Evolutionary conservation across 2,888 invertebrate genomes (phyloP).

Genomic region (Cylindroiulus punctatus): DNA sequence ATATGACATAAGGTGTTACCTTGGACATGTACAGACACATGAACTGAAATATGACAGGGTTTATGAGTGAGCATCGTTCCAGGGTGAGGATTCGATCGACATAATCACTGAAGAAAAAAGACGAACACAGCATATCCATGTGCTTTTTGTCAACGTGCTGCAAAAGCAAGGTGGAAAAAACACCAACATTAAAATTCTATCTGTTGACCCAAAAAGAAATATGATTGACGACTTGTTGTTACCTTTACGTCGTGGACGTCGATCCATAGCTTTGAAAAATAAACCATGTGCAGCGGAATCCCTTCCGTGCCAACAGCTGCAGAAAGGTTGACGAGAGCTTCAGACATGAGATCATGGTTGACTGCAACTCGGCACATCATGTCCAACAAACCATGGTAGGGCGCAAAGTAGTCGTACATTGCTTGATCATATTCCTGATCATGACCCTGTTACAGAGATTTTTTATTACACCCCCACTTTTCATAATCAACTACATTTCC

Average conservation of each 20-base stretch:
- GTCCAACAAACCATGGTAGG: slow-evolving; percentile 91
- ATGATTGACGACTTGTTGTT: slow-evolving; percentile 61
- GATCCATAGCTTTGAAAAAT: slow-evolving; percentile 91
- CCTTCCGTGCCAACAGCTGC: slow-evolving; percentile 91
- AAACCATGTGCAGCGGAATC: slow-evolving; percentile 85
- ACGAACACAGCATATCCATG: slow-evolving; percentile 81
- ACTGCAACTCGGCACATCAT: slow-evolving; percentile 87
- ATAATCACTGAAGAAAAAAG: slow-evolving; percentile 87
- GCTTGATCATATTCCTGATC: slow-evolving; percentile 82
- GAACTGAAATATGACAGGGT: slow-evolving; percentile 86
- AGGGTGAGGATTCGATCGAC: slow-evolving; percentile 89
- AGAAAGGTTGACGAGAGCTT: slow-evolving; percentile 84
- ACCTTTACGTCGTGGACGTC: slow-evolving; percentile 84
- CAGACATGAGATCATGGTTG: slow-evolving; percentile 85
- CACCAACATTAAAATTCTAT: no score
- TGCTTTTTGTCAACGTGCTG: slow-evolving; percentile 82
- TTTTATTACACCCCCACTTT: no score
- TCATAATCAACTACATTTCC: no score
- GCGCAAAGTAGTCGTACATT: slow-evolving; percentile 80
- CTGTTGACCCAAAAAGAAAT: slow-evolving; percentile 53
- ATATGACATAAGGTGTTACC: slow-evolving; percentile 72
- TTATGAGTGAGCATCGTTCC: slow-evolving; percentile 85
- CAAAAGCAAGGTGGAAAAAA: slow-evolving; percentile 61
- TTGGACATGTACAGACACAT: slow-evolving; percentile 90
- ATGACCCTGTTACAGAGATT: slow-evolving; percentile 70